These are phyloP conservation scores for Mactra quadrangularis DNA, from an alignment of 1,140 invertebrate species.

Conservation along the genomic window DNA sequence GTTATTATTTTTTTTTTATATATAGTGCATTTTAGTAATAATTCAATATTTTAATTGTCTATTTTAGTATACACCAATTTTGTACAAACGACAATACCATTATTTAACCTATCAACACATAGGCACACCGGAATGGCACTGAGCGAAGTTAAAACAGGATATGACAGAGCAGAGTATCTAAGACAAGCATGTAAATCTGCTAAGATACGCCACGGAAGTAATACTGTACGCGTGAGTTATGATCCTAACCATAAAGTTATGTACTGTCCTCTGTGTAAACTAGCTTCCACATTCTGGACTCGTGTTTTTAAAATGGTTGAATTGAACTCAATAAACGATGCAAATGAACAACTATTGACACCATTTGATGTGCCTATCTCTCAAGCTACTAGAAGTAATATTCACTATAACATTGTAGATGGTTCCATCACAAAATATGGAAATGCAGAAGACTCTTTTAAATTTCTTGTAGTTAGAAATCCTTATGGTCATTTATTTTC, in stretches of 20 bases:
- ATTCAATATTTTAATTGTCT: too few relatives aligned
- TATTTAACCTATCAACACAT: too few relatives aligned
- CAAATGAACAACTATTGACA: background rate
- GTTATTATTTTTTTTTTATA: too few relatives aligned
- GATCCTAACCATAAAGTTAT: background rate
- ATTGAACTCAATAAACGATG: background rate
- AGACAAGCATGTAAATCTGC: background rate
- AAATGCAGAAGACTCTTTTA: slow-evolving; percentile 7
- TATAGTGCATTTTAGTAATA: too few relatives aligned
- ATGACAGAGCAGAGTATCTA: slow-evolving; percentile 4
- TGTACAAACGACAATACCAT: too few relatives aligned
- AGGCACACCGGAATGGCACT: too few relatives aligned
- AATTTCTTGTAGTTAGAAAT: slow-evolving; percentile 43
- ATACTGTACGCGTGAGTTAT: background rate
- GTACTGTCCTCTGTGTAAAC: slow-evolving; percentile 41
- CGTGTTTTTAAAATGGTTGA: slow-evolving; percentile 22
- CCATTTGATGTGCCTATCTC: slow-evolving; percentile 35
- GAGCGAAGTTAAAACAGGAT: too few relatives aligned
- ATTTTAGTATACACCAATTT: too few relatives aligned
- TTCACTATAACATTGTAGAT: background rate
- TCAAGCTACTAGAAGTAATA: background rate
- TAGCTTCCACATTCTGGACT: slow-evolving; percentile 34
- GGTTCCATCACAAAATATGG: background rate
- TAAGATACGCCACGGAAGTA: too few relatives aligned
- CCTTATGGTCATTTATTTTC: slow-evolving; percentile 29